Base-by-base conservation (phyloP, 2,113 vertebrate species). In the Dermatemys mawii region DNA sequence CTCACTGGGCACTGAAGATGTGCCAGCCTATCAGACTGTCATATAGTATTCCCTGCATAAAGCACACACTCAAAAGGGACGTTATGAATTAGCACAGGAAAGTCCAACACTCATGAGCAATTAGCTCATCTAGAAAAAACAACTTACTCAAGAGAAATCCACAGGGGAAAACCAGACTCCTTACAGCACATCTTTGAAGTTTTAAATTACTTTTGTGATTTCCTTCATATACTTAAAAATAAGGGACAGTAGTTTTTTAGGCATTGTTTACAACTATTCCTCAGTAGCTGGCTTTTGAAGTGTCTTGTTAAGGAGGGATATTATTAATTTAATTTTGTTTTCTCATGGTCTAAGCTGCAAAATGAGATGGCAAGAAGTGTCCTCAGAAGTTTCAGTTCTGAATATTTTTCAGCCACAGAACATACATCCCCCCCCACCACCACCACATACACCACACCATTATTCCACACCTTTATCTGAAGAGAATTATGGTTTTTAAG, bases 401-500 rank as follows among this genome's bases (percentile, higher is more conserved):
- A 13, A 79, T 78, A 46, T 78, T 94, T 91, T 88, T 38, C 48
- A 89, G 48, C 22, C 41, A 3, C 57, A 54, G 63, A 67, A 85
- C 75, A 35, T 60, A 6, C 26, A 32, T 12, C 55, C 55, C 27
- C 27, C n/a, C n/a, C n/a, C n/a, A n/a, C n/a, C 55, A 32, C 27
- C 21, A n/a, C 35, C n/a, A n/a, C n/a, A n/a, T n/a, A n/a, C 55
- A 32, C 27, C 21, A n/a, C 35, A 10, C 63, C 35, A 83, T 88
- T 83, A 60, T 70, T 46, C 38, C 44, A 32, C 97, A 98, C 98
- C 98, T 98, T 98, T 88, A 98, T 97, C 81, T 96, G 90, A 53
- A 93, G 75, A 55, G 98, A 98, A 81, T 81, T 91, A 54, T 98
- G 97, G 87, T 21, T 92, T 93, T 96, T 97, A 75, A 98, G 94